These are phyloP conservation scores for Meriones psammophilus DNA, from an alignment of 2,797 vertebrate genomes.

Conservation along the genomic window DNA sequence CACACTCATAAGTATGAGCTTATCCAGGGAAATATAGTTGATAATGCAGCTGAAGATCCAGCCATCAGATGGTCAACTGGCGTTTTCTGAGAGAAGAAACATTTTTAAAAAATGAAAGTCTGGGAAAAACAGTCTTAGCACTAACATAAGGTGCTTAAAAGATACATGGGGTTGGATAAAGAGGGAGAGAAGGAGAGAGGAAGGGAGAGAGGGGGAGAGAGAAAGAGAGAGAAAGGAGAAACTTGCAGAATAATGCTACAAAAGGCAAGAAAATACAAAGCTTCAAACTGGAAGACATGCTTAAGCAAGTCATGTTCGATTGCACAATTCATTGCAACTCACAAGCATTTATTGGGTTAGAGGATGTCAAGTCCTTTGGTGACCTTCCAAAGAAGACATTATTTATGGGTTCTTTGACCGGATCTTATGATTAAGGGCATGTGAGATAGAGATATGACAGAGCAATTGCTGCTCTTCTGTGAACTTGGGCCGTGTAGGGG, in stretches of 20 bases:
- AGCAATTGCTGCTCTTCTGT: background rate
- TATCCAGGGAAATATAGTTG: background rate
- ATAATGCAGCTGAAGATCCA: background rate
- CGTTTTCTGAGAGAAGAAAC: background rate
- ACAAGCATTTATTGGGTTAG: background rate
- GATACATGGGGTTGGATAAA: background rate
- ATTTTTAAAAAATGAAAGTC: background rate
- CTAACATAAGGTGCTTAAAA: background rate
- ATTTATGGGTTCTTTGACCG: background rate
- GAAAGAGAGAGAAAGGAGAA: background rate
- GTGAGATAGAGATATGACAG: background rate
- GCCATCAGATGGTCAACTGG: background rate
- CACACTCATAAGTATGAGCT: background rate
- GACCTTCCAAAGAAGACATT: constrained; percentile 44
- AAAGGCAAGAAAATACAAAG: constrained; percentile 29
- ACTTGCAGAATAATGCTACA: background rate
- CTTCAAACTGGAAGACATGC: background rate
- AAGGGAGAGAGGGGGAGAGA: background rate
- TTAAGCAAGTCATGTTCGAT: background rate
- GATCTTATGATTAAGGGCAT: constrained; percentile 19
- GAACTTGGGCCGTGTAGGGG: background rate
- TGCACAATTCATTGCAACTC: background rate
- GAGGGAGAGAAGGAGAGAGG: background rate
- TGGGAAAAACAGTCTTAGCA: background rate
- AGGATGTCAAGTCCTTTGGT: background rate